Evolutionary conservation across 2,797 vertebrate species (phyloP), one percentile per base, ranked within the genome.

Genomic region (Euthynnus affinis): DNA sequence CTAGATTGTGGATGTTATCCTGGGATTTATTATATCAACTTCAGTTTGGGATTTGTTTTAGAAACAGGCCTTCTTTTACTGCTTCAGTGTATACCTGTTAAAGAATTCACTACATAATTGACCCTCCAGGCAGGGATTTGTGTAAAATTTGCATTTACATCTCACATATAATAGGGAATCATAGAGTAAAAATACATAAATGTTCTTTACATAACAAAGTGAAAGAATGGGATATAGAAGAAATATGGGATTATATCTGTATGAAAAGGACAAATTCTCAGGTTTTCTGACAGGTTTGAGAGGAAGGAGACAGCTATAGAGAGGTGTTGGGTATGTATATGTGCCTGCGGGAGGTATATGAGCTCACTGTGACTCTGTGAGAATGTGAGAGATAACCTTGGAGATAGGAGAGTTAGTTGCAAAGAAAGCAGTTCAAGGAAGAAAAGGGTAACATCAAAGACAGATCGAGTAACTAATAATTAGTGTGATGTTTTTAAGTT

Each of bases 201-300:
- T 72, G 68, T 15, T 64, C 37, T 74, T 85, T 62, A 42, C 23
- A 37, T 22, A 73, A 60, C 27, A 73, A 76, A 49, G 25, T 58
- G 48, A 40, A 1, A 66, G 44, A 71, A 76, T 75, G 20, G 57
- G 48, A 83, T 62, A 56, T 75, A 17, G 57, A 48, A 83, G 60
- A 56, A 66, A 78, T 83, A 76, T 66, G 25, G 71, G 71, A 86
- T 91, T 83, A 68, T 44, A 63, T 65, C 6, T 78, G 51, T 46
- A 20, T 57, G 70, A 53, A 71, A 42, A 44, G n/a, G 74, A 73
- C 73, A 58, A 17, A 49, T 84, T 86, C 68, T 56, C 49, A 71
- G 60, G 46, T 67, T 82, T 83, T 75, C 67, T 88, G 88, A 85
- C 82, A 91, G 77, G 71, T 86, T 67, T 87, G 76, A 82, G 46